A percentile compares a stretch with the other conserved stretches of the same genome.
phyloP scores from a whole-genome alignment of 2,888 invertebrate genomes.

The Dione juno region DNA sequence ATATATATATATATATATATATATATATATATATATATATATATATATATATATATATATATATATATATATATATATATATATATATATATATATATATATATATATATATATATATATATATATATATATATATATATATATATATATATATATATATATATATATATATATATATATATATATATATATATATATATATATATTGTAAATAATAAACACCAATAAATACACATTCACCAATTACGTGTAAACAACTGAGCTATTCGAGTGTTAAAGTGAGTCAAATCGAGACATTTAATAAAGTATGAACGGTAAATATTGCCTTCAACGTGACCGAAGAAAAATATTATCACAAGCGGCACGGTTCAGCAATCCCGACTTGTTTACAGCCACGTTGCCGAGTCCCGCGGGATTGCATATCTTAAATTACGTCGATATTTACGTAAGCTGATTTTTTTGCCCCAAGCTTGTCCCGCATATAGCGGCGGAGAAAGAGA shows the following conservation, averaged over 20 bases:
- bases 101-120: too few species aligned
- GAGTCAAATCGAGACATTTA: neutral
- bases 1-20: too few species aligned
- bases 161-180: too few species aligned
- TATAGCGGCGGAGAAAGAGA: neutral
- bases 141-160: too few species aligned
- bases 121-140: too few species aligned
- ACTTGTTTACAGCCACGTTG: slow-evolving; percentile 25
- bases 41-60: too few species aligned
- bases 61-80: too few species aligned
- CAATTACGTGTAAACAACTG: slow-evolving; percentile 1
- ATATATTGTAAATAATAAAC: neutral
- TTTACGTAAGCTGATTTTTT: slow-evolving; percentile 34
- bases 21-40: too few species aligned
- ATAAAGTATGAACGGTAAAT: slow-evolving; percentile 12
- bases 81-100: too few species aligned
- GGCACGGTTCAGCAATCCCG: slow-evolving; percentile 16
- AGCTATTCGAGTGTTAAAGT: neutral
- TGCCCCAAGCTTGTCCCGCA: too few species aligned
- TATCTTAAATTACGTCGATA: neutral
- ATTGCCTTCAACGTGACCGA: slow-evolving; percentile 5
- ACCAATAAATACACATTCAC: neutral
- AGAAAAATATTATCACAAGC: slow-evolving; percentile 27
- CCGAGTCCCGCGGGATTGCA: slow-evolving; percentile 23
- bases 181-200: too few species aligned